These are phyloP conservation scores for Chaetogeoica ovagalla DNA, from an alignment of 2,888 invertebrate species.

Conservation along the genomic window DNA sequence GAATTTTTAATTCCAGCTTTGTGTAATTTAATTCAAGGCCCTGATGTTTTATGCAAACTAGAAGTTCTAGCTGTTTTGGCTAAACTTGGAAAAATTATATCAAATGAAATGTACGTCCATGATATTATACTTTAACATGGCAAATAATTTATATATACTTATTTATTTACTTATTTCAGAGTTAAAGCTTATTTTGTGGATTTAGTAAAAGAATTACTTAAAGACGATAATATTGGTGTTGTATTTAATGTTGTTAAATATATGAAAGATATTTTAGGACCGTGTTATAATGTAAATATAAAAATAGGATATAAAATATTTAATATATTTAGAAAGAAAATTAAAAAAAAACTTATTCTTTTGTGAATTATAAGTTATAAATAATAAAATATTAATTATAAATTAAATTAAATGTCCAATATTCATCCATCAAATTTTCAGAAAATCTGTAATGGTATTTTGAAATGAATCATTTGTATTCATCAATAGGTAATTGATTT, in stretches of 20 bases:
- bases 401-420: too few species aligned
- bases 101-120: conserved; percentile 29
- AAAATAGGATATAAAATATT: background rate
- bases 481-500: too few species aligned
- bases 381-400: too few species aligned
- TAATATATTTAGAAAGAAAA: background rate
- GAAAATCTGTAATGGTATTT: too few species aligned
- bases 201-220: conserved; percentile 30
- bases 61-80: conserved; percentile 20
- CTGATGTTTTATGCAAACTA: conserved; percentile 27
- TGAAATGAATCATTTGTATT: too few species aligned
- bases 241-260: conserved; percentile 47
- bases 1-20: conserved; percentile 35
- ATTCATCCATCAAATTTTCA: too few species aligned
- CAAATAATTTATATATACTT: background rate
- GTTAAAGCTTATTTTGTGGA: conserved; percentile 31
- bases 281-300: conserved; percentile 27
- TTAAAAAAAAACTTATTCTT: too few species aligned
- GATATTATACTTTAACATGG: background rate
- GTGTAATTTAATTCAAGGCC: conserved; percentile 7
- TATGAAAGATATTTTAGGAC: conserved; percentile 37
- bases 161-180: conserved; percentile 8
- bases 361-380: too few species aligned
- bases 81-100: conserved; percentile 30
- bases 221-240: conserved; percentile 31